Evolutionary conservation across 2,888 invertebrate species (phyloP).

Genomic region (Drosophila anomalata): DNA sequence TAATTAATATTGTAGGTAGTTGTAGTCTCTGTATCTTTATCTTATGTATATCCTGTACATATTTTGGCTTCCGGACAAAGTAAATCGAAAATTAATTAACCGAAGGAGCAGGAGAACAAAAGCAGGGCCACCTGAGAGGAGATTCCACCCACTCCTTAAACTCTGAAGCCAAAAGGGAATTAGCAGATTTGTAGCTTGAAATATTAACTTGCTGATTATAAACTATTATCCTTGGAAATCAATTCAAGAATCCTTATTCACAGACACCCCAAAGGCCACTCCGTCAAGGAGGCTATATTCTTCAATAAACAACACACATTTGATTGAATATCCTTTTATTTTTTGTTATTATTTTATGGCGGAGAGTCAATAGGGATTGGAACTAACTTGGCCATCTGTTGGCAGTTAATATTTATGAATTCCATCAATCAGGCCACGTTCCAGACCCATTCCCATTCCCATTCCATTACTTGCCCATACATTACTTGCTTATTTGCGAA

Average conservation of each 20-base stretch:
- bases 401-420: constrained; percentile 30
- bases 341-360: no score
- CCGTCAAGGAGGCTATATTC: no score
- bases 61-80: constrained; percentile 9
- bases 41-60: constrained; percentile 3
- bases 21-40: constrained; percentile 10
- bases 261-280: not conserved
- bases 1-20: constrained; percentile 1
- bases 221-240: not conserved
- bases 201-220: no score
- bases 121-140: constrained; percentile 3
- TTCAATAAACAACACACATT: constrained; percentile 25
- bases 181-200: no score
- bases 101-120: constrained; percentile 38
- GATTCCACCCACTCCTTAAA: no score
- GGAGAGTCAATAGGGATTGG: constrained; percentile 16
- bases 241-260: not conserved
- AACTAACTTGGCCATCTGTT: not conserved
- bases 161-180: no score
- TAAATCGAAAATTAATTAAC: constrained; percentile 72
- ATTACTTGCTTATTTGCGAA: not conserved
- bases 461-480: no score
- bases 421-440: constrained; percentile 35
- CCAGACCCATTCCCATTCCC: constrained; percentile 30
- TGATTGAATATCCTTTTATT: constrained; percentile 18